These are phyloP conservation scores for Drosophila ogumai DNA, from an alignment of 1,140 invertebrate species.

Conservation along the genomic window DNA sequence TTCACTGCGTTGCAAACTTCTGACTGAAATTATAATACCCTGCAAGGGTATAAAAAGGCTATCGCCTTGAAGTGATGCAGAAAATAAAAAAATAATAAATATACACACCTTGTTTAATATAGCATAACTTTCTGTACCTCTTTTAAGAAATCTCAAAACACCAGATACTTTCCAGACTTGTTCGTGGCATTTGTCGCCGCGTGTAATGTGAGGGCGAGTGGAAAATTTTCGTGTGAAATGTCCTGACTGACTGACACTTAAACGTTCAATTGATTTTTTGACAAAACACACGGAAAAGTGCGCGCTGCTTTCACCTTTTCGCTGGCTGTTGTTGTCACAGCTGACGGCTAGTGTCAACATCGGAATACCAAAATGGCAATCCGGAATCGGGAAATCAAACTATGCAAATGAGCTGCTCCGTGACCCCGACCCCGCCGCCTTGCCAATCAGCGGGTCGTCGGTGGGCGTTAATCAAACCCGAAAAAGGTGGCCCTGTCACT, in stretches of 20 bases:
- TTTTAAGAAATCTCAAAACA: background rate
- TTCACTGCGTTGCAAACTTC: too few relatives aligned
- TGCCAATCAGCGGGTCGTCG: constrained; percentile 17
- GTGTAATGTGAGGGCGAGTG: constrained; percentile 22
- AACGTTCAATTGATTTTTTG: constrained; percentile 55
- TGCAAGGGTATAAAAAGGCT: too few relatives aligned
- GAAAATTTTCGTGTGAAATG: constrained; percentile 42
- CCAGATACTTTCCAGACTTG: background rate
- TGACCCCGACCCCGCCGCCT: background rate
- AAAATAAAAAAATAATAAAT: too few relatives aligned
- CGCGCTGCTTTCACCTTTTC: constrained; percentile 34
- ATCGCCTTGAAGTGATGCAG: too few relatives aligned
- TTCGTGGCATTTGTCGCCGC: background rate
- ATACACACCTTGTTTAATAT: too few relatives aligned
- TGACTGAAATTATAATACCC: too few relatives aligned
- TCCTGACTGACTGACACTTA: constrained; percentile 39
- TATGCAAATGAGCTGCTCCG: constrained; percentile 46
- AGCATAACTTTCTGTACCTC: background rate
- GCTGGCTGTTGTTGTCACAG: constrained; percentile 36
- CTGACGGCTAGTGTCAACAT: constrained; percentile 54
- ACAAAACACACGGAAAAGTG: constrained; percentile 38
- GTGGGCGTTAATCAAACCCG: constrained; percentile 62
- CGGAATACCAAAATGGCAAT: constrained; percentile 19
- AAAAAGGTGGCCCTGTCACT: constrained; percentile 57
- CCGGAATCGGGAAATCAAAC: constrained; percentile 44